These are phyloP conservation scores for Bos indicus DNA, from an alignment of 2,113 vertebrate genomes.

Conservation along the genomic window DNA sequence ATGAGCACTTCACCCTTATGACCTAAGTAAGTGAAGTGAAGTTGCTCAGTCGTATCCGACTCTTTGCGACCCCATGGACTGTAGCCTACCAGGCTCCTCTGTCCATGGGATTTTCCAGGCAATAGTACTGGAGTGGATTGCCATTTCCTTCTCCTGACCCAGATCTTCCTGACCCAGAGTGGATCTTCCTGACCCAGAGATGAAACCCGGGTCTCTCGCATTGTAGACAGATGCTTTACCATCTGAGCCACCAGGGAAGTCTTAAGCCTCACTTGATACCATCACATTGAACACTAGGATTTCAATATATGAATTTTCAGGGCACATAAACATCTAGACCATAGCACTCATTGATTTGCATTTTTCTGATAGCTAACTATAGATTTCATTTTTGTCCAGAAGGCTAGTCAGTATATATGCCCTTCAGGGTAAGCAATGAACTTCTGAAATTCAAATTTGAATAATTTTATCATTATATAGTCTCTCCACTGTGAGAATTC, in stretches of 20 bases:
- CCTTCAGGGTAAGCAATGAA: not conserved
- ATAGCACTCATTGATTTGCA: not conserved
- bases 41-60: no score
- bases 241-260: no score
- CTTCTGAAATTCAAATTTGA: not conserved
- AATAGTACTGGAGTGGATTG: no score
- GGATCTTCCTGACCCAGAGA: no score
- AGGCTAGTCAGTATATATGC: not conserved
- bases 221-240: no score
- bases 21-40: not conserved
- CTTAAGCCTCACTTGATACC: not conserved
- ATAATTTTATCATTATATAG: not conserved
- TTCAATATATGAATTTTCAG: not conserved
- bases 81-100: no score
- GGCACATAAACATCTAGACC: not conserved
- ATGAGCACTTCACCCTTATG: not conserved
- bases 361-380: not conserved
- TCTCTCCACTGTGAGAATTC: not conserved
- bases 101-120: no score
- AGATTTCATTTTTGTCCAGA: not conserved
- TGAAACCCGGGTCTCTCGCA: rapidly evolving
- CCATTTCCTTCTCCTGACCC: no score
- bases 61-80: no score
- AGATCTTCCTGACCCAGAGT: no score
- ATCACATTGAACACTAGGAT: not conserved